phyloP scores from a whole-genome alignment of 1,140 invertebrate genomes.

The Pseudomyrmex gracilis region DNA sequence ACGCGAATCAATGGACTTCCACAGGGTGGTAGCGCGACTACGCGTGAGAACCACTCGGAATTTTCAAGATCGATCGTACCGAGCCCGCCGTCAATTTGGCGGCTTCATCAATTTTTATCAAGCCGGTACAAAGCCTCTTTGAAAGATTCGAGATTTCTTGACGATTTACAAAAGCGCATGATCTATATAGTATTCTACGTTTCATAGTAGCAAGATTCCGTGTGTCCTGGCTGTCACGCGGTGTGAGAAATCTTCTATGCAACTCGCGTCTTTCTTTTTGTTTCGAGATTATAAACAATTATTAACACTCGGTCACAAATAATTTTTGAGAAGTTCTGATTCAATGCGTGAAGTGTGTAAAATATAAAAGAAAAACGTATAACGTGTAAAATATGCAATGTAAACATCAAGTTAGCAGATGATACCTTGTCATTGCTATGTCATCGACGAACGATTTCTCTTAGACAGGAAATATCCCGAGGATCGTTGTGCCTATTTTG shows the following conservation, averaged over 20 bases:
- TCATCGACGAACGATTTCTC: conserved; percentile 36
- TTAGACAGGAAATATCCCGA: conserved; percentile 65
- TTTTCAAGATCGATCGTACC: conserved; percentile 69
- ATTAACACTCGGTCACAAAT: no score
- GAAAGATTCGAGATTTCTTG: conserved; percentile 1
- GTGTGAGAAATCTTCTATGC: neutral
- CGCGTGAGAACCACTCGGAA: conserved; percentile 71
- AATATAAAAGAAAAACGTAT: conserved; percentile 12
- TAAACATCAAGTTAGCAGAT: conserved; percentile 22
- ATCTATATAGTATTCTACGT: neutral
- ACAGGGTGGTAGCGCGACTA: conserved; percentile 55
- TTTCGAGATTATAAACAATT: neutral
- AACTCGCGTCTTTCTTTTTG: neutral
- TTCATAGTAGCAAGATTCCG: neutral
- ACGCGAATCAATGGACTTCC: conserved; percentile 84
- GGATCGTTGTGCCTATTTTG: conserved; percentile 52
- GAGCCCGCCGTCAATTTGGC: conserved; percentile 29
- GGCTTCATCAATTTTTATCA: conserved; percentile 56
- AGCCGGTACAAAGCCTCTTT: neutral
- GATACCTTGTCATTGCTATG: conserved; percentile 7
- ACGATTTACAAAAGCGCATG: neutral
- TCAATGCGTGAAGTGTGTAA: neutral
- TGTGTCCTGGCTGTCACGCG: no score
- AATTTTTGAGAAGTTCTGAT: no score
- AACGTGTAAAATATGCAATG: neutral